Base-by-base conservation (phyloP, 2,113 vertebrate genomes). In the Ahaetulla prasina region DNA sequence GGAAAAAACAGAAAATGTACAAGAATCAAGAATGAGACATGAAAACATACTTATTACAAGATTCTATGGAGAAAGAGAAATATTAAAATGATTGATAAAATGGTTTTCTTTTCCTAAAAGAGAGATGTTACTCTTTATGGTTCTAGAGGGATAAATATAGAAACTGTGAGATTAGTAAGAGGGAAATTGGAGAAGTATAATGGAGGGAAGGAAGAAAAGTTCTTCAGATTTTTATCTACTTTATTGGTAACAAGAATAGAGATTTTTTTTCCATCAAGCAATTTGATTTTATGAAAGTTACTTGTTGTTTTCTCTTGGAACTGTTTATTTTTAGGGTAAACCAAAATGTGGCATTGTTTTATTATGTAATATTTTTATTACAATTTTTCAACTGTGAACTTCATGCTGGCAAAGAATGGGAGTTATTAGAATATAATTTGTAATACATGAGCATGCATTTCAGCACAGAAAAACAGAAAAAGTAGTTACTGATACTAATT, bases 81-180 rank as follows among this genome's bases (percentile, higher is more conserved):
- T 89, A 89, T 89, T 85, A 89, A 89, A 85, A 63, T 92, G 88
- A 85, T 92, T 89, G 89, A 89, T 92, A 89, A 89, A 89, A 85
- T 50, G 0, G 23, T 92, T 63, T 85, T 92, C 6, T 74, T 74
- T 80, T 39, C 45, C 92, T 60, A 57, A 85, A 90, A 85, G 14
- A 52, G 39, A 89, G 47, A 3, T 35, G 3, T 39, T 50, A 52
- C 54, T 49, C n/a, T 92, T 89, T 92, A 85, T 39, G 45, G 22
- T 63, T 18, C 68, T 39, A 89, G 12, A 57, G 30, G 87, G 30
- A 49, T 89, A 89, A 89, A 85, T 92, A 57, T 9, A 57, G 87
- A 39, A 89, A 25, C 14, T 52, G n/a, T 25, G 43, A n/a, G 53
- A 50, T 89, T 89, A 50, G 43, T 23, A 57, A 60, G 85, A 54